A percentile compares a stretch with the other conserved stretches of the same genome.
phyloP scores from a whole-genome alignment of 2,797 vertebrate species.

The Halcyon chelicuti region DNA sequence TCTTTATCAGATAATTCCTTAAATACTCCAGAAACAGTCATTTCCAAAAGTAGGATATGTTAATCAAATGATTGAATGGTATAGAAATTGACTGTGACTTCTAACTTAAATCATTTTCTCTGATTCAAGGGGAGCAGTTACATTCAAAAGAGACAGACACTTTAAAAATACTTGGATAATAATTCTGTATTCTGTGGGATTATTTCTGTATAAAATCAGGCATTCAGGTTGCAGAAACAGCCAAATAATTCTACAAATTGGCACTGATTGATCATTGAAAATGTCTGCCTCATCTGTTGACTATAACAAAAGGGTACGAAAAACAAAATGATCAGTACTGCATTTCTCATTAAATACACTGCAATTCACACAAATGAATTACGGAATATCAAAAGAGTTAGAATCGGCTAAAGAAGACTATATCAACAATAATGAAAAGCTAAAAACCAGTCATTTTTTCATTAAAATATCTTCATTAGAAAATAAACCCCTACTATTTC shows the following conservation, averaged over 20 bases:
- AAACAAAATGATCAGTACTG: not conserved
- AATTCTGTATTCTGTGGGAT: not conserved
- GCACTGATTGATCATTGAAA: not conserved
- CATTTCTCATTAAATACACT: not conserved
- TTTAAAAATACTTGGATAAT: not conserved
- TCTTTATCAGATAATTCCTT: not conserved
- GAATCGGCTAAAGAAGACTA: not conserved
- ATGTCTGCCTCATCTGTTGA: not conserved
- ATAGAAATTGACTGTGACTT: not conserved
- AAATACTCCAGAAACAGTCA: not conserved
- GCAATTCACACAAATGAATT: not conserved
- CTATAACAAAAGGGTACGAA: not conserved
- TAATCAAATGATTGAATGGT: not conserved
- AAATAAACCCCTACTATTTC: not conserved
- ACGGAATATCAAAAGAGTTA: not conserved
- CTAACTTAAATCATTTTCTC: not conserved
- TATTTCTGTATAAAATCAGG: conserved; percentile 2
- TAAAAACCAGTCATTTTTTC: not conserved
- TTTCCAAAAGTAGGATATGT: not conserved
- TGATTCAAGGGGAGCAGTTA: not conserved
- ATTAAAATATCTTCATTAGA: not conserved
- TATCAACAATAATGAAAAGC: not conserved
- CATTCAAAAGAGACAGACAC: not conserved
- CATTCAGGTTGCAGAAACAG: not conserved
- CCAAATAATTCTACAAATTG: not conserved